These are phyloP conservation scores for Astyanax mexicanus DNA, from an alignment of 2,797 vertebrate species.

Conservation along the genomic window DNA sequence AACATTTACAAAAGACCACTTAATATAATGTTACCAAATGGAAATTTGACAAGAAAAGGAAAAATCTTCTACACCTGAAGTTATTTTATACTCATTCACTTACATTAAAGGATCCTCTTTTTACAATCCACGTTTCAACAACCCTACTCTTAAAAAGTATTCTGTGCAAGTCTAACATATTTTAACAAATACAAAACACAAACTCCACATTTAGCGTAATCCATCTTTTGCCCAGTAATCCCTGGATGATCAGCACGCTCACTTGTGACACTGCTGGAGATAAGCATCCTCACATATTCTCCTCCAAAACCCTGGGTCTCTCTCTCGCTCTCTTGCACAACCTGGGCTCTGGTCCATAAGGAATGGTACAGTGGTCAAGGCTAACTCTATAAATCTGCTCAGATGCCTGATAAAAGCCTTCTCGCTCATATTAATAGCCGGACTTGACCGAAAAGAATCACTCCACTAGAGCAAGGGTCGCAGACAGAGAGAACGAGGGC, in stretches of 20 bases:
- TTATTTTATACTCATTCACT: too few relatives aligned
- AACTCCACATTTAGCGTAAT: background rate
- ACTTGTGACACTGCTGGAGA: conserved; percentile 21
- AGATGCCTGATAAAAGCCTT: conserved; percentile 46
- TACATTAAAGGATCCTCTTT: too few relatives aligned
- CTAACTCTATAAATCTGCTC: conserved; percentile 79
- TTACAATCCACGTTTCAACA: too few relatives aligned
- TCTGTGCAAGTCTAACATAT: too few relatives aligned
- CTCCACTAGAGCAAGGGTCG: conserved; percentile 66
- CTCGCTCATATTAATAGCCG: conserved; percentile 62
- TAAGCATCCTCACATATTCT: conserved; percentile 11
- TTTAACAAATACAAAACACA: too few relatives aligned
- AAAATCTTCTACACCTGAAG: too few relatives aligned
- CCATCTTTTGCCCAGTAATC: conserved; percentile 1
- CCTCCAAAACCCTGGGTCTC: conserved; percentile 34
- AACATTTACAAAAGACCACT: too few relatives aligned
- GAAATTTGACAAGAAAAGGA: too few relatives aligned
- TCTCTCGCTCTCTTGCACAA: conserved; percentile 53
- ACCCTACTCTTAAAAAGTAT: too few relatives aligned
- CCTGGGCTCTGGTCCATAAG: conserved; percentile 72
- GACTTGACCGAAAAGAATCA: conserved; percentile 64
- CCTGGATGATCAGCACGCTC: background rate
- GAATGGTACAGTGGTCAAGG: conserved; percentile 80
- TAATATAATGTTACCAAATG: too few relatives aligned
- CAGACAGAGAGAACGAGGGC: conserved; percentile 49